These are phyloP conservation scores for Leucoraja erinaceus DNA, from an alignment of 2,113 vertebrate species.

Conservation along the genomic window DNA sequence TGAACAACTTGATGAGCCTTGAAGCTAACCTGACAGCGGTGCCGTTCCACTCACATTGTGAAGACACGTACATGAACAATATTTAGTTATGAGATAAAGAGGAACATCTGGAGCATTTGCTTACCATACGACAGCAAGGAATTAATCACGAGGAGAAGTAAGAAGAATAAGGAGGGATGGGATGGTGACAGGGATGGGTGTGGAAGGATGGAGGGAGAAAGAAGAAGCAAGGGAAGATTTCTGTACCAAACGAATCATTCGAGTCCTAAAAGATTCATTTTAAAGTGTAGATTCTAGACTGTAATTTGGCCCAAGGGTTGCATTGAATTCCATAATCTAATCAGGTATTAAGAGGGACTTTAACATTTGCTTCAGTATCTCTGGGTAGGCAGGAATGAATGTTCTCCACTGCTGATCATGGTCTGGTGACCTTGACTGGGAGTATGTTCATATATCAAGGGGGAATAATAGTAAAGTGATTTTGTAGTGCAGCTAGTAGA, in stretches of 20 bases:
- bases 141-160: background rate
- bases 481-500: too few species aligned
- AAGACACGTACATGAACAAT: background rate
- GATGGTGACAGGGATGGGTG: background rate
- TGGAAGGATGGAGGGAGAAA: background rate
- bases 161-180: background rate
- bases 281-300: background rate
- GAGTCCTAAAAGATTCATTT: background rate
- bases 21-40: background rate
- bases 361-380: background rate
- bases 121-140: background rate
- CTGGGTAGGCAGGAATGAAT: background rate
- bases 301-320: background rate
- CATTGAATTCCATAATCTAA: background rate
- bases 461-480: too few species aligned
- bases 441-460: too few species aligned
- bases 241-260: background rate
- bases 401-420: background rate
- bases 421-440: background rate
- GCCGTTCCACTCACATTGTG: background rate
- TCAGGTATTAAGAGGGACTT: background rate
- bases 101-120: background rate
- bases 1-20: background rate
- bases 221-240: background rate
- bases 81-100: background rate